These are phyloP conservation scores for Galerucella nymphaeae DNA, from an alignment of 2,888 invertebrate species.

Conservation along the genomic window DNA sequence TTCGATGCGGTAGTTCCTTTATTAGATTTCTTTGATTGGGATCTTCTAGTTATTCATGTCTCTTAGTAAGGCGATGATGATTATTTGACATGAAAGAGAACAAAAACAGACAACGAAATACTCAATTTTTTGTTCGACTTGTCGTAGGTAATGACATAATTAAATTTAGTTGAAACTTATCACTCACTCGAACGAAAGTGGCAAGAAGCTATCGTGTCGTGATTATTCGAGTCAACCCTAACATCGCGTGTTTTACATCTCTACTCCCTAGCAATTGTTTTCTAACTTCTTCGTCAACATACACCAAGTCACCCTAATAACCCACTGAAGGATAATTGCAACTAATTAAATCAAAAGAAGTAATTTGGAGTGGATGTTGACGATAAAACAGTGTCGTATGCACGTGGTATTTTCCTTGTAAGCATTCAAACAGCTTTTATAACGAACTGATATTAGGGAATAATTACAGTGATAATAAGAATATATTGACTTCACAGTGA, in stretches of 20 bases:
- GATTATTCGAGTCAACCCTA: background rate
- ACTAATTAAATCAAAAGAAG: conserved; percentile 55
- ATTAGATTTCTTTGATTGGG: no score
- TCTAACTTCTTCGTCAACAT: background rate
- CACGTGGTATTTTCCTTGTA: background rate
- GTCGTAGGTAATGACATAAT: no score
- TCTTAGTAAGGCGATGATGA: no score
- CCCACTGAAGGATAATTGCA: conserved; percentile 51
- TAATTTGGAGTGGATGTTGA: conserved; percentile 53
- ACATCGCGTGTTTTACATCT: conserved; percentile 7
- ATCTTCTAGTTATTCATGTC: no score
- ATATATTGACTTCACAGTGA: no score
- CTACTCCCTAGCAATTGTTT: conserved; percentile 1
- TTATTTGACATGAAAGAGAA: no score
- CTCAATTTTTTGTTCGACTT: no score
- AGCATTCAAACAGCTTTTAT: background rate
- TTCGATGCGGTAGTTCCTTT: no score
- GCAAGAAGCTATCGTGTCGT: background rate
- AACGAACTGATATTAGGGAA: no score
- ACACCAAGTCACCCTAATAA: conserved; percentile 1
- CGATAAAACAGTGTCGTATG: background rate
- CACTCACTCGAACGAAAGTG: background rate
- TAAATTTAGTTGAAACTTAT: no score
- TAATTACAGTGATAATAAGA: no score
- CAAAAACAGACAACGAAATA: no score